phyloP scores from a whole-genome alignment of 92 coral and sea anemone species.

The Bergia sp. region DNA sequence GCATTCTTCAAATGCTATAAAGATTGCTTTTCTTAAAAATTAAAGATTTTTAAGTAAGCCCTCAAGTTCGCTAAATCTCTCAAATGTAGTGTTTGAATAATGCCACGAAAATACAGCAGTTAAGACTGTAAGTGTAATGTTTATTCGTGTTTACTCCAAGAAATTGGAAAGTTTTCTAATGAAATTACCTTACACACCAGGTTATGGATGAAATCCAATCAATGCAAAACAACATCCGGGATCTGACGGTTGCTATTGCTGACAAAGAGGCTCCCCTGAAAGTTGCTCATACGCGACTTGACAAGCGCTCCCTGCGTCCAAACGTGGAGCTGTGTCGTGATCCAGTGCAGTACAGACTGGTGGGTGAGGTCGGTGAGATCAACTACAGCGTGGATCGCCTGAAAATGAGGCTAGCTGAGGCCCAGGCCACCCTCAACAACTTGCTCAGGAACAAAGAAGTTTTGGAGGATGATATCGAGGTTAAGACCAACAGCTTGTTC shows the following conservation, averaged over 20 bases:
- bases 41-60: too few species aligned
- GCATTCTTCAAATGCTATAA: too few species aligned
- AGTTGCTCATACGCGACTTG: constrained; percentile 96
- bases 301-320: constrained; percentile 96
- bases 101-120: not conserved
- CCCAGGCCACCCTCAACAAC: constrained; percentile 85
- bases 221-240: constrained; percentile 94
- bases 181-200: constrained; percentile 38
- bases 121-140: not conserved
- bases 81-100: too few species aligned
- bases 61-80: too few species aligned
- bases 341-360: constrained; percentile 94
- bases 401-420: constrained; percentile 93
- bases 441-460: constrained; percentile 89
- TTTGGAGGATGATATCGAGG: constrained; percentile 94
- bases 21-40: too few species aligned
- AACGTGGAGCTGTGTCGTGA: constrained; percentile 97
- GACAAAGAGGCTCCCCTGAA: constrained; percentile 93
- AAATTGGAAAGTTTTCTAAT: not conserved
- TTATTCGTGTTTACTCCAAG: not conserved
- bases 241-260: constrained; percentile 81
- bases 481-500: constrained; percentile 93
- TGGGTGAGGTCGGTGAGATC: constrained; percentile 95
- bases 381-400: constrained; percentile 87
- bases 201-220: constrained; percentile 94